phyloP scores from a whole-genome alignment of 1,140 invertebrate genomes.

The Lordiphosa stackelbergi region DNA sequence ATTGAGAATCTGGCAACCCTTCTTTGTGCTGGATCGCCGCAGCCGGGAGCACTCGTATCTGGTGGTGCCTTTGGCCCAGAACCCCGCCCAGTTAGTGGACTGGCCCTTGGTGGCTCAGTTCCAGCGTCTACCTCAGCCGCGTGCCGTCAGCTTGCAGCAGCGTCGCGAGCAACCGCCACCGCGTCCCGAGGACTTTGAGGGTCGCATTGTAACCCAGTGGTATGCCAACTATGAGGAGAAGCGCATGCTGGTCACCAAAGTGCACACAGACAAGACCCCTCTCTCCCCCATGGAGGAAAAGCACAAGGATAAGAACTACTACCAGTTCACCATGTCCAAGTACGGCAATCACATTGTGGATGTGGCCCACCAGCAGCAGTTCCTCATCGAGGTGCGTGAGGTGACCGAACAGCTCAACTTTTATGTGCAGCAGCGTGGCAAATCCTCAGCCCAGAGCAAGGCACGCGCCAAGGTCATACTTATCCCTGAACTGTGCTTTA shows the following conservation, averaged over 20 bases:
- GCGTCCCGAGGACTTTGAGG: slow-evolving; percentile 80
- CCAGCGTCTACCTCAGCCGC: slow-evolving; percentile 35
- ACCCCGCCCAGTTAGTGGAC: slow-evolving; percentile 13
- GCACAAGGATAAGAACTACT: slow-evolving; percentile 83
- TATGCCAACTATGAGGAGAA: slow-evolving; percentile 84
- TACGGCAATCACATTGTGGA: slow-evolving; percentile 81
- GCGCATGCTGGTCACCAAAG: slow-evolving; percentile 89
- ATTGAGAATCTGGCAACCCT: slow-evolving; percentile 86
- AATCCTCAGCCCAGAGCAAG: slow-evolving; percentile 31
- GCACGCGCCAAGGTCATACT: slow-evolving; percentile 77
- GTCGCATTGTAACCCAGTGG: slow-evolving; percentile 91
- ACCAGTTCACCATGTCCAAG: slow-evolving; percentile 89
- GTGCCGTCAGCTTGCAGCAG: slow-evolving; percentile 76
- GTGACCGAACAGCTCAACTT: slow-evolving; percentile 87
- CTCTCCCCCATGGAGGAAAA: slow-evolving; percentile 87
- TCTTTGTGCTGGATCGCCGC: slow-evolving; percentile 83
- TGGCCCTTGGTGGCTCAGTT: slow-evolving; percentile 78
- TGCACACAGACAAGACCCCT: slow-evolving; percentile 88
- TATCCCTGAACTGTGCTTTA: slow-evolving; percentile 93
- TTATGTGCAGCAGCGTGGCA: slow-evolving; percentile 65
- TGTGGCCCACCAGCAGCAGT: slow-evolving; percentile 86
- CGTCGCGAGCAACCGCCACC: slow-evolving; percentile 80
- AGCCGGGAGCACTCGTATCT: slow-evolving; percentile 84
- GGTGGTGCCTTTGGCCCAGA: slow-evolving; percentile 82
- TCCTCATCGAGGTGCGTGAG: slow-evolving; percentile 92